Evolutionary conservation across 2,113 vertebrate species (phyloP), one percentile per base, ranked within the genome.

Genomic region (Oreochromis niloticus): DNA sequence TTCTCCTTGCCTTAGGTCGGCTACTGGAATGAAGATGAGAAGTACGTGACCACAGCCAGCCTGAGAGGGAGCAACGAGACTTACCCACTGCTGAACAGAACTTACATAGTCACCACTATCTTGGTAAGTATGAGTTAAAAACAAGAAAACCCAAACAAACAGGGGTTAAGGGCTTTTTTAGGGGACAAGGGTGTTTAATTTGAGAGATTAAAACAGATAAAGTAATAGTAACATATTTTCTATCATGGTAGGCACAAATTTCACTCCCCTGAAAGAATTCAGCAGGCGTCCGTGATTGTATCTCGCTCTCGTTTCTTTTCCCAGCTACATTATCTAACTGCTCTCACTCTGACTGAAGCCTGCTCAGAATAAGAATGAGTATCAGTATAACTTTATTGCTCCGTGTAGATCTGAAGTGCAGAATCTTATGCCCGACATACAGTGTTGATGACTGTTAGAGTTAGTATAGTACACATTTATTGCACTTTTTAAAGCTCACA

Each of bases 21-120:
- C 82, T 98, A 99, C 92, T 99, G 98, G 98, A 99, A 99, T 48
- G 99, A 99, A 94, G 98, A 99, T 84, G 98, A 99, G 89, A 99
- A 98, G 91, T 96, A 98, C 66, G 98, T 99, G 80, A 98, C 97
- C 73, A 96, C 97, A 9, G 97, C 97, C 2, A 96, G 96, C 5
- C 97, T 96, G 39, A 97, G 97, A 88, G 96, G 96, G 0, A 97
- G 96, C 78, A 99, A 99, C 0, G 98, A 99, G 16, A 97, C 97
- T 3, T 97, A 95, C 5, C 98, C 97, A 63, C 97, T 99, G 30
- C 98, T 98, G 94, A 99, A 99, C 91, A 97, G 98, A 80, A 99
- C 98, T 1, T 99, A 99, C 92, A 99, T 99, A 36, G 98, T 99
- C 88, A 99, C 98, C 6, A 99, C 99, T 2, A 99, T 99, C 93